Conservation (phyloP, 2,113 vertebrate genomes). For the Benitochromis conjunctus region DNA sequence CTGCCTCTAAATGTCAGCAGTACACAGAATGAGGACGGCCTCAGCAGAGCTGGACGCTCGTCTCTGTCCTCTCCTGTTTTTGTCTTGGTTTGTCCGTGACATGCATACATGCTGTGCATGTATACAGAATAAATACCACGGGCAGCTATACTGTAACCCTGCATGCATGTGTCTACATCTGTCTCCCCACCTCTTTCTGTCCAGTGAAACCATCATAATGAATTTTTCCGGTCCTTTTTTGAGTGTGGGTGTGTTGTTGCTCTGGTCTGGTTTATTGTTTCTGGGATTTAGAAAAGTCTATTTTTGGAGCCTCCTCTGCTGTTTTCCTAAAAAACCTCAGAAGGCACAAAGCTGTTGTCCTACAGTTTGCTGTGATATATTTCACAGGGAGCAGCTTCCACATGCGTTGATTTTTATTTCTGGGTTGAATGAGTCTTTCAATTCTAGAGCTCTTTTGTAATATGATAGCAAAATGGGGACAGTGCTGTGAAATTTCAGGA, state of each 20-base stretch:
- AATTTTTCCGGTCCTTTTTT: background rate
- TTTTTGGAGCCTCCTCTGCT: slow-evolving; percentile 18
- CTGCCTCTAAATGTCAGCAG: slow-evolving; percentile 55
- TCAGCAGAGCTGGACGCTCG: background rate
- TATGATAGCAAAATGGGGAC: background rate
- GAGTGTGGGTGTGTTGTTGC: slow-evolving; percentile 14
- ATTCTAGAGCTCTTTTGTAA: background rate
- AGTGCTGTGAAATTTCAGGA: background rate
- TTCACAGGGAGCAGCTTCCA: background rate
- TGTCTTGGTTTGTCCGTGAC: accelerated
- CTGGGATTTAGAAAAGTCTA: slow-evolving; percentile 19
- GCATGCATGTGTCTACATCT: background rate
- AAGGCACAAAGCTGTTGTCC: background rate
- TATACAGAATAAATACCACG: background rate
- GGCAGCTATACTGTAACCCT: background rate
- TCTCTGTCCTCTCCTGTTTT: background rate
- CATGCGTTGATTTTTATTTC: background rate
- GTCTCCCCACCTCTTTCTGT: background rate
- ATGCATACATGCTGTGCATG: background rate
- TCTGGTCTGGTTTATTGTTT: slow-evolving; percentile 33
- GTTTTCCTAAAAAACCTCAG: slow-evolving; percentile 10
- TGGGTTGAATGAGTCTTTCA: background rate
- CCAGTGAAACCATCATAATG: background rate
- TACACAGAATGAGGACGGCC: background rate
- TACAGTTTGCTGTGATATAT: background rate